Evolutionary conservation across 1,140 invertebrate genomes (phyloP).

Genomic region (Aricia agestis): DNA sequence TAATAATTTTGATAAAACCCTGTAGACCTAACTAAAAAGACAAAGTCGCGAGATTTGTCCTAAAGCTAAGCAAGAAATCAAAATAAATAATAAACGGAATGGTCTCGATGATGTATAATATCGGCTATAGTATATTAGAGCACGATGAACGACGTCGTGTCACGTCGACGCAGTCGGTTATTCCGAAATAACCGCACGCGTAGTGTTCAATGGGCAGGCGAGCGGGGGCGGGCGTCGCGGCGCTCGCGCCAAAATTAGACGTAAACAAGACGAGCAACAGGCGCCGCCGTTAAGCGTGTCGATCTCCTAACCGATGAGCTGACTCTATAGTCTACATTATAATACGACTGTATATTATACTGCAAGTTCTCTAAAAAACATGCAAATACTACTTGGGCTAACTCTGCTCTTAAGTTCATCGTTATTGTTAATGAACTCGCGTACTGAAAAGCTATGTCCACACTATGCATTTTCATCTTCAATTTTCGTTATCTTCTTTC

Average conservation of each 20-base stretch:
- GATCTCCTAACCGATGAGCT: slow-evolving; percentile 29
- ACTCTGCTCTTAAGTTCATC: too few species aligned
- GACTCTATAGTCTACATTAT: neutral
- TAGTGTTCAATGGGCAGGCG: slow-evolving; percentile 66
- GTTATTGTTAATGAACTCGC: too few species aligned
- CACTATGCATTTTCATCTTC: too few species aligned
- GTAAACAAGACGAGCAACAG: slow-evolving; percentile 68
- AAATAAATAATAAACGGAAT: neutral
- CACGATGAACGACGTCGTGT: slow-evolving; percentile 40
- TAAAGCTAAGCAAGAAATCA: neutral
- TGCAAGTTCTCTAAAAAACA: neutral
- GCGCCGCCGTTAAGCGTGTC: slow-evolving; percentile 42
- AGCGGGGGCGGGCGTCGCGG: slow-evolving; percentile 54
- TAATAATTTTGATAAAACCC: too few species aligned
- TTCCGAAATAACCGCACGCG: slow-evolving; percentile 67
- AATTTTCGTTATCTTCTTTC: too few species aligned
- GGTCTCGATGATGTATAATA: neutral
- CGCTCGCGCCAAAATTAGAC: slow-evolving; percentile 73
- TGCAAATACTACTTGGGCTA: neutral
- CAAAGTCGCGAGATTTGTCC: neutral
- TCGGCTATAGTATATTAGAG: slow-evolving; percentile 21
- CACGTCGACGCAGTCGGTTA: slow-evolving; percentile 18
- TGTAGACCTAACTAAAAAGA: too few species aligned
- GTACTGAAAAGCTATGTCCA: too few species aligned
- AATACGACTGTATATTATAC: neutral